phyloP scores from a whole-genome alignment of 2,888 invertebrate species.

The Dichetophora obliterata region DNA sequence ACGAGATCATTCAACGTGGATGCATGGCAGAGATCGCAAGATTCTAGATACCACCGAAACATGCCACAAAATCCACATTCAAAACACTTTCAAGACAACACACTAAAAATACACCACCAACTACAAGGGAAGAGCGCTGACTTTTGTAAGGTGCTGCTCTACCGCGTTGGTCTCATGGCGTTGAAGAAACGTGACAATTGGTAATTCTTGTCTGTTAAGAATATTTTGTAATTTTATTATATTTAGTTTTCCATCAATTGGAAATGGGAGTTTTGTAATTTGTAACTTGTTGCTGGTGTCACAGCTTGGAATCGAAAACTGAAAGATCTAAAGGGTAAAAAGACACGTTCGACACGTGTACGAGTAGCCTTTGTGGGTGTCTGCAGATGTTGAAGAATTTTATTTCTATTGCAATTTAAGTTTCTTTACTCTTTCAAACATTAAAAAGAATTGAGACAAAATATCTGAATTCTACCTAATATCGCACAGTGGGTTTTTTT shows the following conservation, averaged over 20 bases:
- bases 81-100: not conserved
- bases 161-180: not conserved
- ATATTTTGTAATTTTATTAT: no score
- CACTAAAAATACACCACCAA: not conserved
- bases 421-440: not conserved
- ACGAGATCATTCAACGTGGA: not conserved
- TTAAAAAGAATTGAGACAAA: no score
- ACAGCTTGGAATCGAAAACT: not conserved
- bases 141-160: not conserved
- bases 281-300: no score
- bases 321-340: not conserved
- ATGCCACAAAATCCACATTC: not conserved
- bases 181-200: not conserved
- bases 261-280: no score
- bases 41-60: not conserved
- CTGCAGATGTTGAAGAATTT: not conserved
- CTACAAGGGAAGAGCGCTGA: not conserved
- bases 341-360: constrained; percentile 1
- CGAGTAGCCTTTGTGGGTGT: not conserved
- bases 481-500: no score
- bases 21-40: not conserved
- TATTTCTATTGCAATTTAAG: not conserved
- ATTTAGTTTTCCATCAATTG: no score
- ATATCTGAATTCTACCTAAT: no score
- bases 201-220: no score